Percentiles rank a stretch among this genome's conserved stretches.
These are phyloP conservation scores for Thalassophryne amazonica DNA, from an alignment of 2,797 vertebrate genomes.

Conservation along the genomic window DNA sequence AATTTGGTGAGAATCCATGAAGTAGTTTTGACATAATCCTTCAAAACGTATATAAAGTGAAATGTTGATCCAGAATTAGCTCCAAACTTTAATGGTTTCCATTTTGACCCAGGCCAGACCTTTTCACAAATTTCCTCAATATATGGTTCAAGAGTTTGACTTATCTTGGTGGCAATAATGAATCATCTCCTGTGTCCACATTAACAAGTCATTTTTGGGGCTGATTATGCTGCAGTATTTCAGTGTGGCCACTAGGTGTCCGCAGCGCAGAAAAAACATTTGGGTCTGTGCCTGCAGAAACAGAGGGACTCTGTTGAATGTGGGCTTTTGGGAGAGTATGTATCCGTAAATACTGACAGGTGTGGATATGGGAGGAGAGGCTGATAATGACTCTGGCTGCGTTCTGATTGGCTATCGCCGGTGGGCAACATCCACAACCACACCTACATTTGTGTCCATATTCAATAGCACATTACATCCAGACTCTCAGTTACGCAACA, in stretches of 20 bases:
- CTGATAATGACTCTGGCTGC: slow-evolving; percentile 42
- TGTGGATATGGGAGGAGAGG: slow-evolving; percentile 62
- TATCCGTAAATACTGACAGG: slow-evolving; percentile 74
- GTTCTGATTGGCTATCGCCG: slow-evolving; percentile 38
- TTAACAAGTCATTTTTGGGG: slow-evolving; percentile 1
- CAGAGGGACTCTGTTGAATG: slow-evolving; percentile 65
- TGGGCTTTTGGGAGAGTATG: slow-evolving; percentile 43
- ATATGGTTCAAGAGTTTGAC: too few species aligned
- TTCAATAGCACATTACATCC: slow-evolving; percentile 69
- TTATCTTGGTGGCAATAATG: neutral
- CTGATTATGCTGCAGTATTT: slow-evolving; percentile 37
- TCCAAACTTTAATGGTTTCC: too few species aligned
- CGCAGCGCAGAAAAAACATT: slow-evolving; percentile 32
- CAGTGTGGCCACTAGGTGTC: slow-evolving; percentile 54
- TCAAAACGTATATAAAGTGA: too few species aligned
- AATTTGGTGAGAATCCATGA: too few species aligned
- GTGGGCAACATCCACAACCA: slow-evolving; percentile 52
- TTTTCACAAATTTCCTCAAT: too few species aligned
- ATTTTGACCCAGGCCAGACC: too few species aligned
- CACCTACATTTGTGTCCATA: slow-evolving; percentile 57
- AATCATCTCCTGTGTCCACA: neutral
- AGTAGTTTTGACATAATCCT: too few species aligned
- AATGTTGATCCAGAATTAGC: too few species aligned
- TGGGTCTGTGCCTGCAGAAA: slow-evolving; percentile 34
- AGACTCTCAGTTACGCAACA: slow-evolving; percentile 57